Evolutionary conservation across 2,888 invertebrate species (phyloP).

Genomic region (Harpalus rubripes): DNA sequence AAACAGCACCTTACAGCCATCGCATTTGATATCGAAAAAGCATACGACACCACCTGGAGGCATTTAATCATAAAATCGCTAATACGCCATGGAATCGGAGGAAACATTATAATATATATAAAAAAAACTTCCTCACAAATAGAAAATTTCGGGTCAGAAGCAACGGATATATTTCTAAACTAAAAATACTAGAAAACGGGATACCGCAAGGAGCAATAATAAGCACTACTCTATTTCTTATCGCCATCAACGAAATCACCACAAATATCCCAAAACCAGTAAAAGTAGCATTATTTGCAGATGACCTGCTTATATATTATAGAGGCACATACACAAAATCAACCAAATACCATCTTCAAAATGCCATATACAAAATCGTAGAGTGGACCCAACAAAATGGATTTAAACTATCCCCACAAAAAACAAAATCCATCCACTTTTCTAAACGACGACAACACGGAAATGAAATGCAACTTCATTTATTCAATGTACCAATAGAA

Average conservation of each 20-base stretch:
- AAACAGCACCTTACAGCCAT: slow-evolving; percentile 15
- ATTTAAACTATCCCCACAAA: slow-evolving; percentile 13
- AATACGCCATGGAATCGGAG: not conserved
- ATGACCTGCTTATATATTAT: not conserved
- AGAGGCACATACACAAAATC: not conserved
- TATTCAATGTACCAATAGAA: not conserved
- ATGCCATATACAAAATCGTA: not conserved
- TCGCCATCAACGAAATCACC: not conserved
- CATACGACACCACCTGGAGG: too few species aligned
- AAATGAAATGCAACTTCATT: not conserved
- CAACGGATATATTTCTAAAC: not conserved
- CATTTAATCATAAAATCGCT: slow-evolving; percentile 37
- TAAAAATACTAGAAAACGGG: slow-evolving; percentile 58
- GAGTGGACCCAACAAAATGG: slow-evolving; percentile 10
- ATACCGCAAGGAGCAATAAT: slow-evolving; percentile 66
- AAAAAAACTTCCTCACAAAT: slow-evolving; percentile 54
- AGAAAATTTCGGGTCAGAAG: slow-evolving; percentile 32
- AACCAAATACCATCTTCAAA: not conserved
- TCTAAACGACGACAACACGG: slow-evolving; percentile 13
- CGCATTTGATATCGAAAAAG: slow-evolving; percentile 17
- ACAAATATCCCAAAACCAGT: not conserved
- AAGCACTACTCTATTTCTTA: not conserved
- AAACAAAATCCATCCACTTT: slow-evolving; percentile 38
- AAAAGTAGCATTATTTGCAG: not conserved
- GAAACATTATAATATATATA: slow-evolving; percentile 10